Evolutionary conservation across 53 echinoderm and acorn worm species (phyloP).

Genomic region (Henricia sp.): DNA sequence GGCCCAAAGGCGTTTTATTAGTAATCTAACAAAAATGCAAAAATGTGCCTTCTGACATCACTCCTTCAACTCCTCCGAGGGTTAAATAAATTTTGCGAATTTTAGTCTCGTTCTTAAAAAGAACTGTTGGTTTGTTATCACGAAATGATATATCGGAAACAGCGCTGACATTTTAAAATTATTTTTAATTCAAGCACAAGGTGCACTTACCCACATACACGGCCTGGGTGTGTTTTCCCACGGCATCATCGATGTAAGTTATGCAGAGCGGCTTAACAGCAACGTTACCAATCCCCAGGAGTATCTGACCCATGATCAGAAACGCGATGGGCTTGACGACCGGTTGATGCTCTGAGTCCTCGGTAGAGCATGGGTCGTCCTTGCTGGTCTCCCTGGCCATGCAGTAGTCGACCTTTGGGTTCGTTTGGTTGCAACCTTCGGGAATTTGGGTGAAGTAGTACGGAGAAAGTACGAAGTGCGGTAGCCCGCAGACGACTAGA

Average conservation of each 20-base stretch:
- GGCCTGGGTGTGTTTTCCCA: slow-evolving; percentile 61
- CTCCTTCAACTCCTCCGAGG: no score
- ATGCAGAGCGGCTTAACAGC: slow-evolving; percentile 57
- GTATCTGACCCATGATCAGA: slow-evolving; percentile 69
- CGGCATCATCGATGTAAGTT: no score
- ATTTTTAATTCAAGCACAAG: no score
- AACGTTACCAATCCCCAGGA: slow-evolving; percentile 70
- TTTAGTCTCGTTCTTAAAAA: no score
- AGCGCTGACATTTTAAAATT: no score
- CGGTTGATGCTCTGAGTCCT: not conserved
- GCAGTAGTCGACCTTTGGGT: not conserved
- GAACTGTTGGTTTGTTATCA: no score
- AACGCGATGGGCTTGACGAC: slow-evolving; percentile 32
- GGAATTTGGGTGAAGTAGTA: not conserved
- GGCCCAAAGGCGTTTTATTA: no score
- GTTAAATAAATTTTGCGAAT: no score
- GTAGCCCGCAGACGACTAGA: slow-evolving; percentile 57
- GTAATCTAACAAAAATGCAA: no score
- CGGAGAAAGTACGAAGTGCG: slow-evolving; percentile 59
- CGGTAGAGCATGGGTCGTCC: no score
- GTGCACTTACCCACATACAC: slow-evolving; percentile 74
- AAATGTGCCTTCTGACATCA: no score
- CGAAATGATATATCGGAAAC: no score
- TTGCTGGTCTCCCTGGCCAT: not conserved
- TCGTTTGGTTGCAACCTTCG: not conserved